phyloP scores from a whole-genome alignment of 2,888 invertebrate species.

The Ophion ventricosus region DNA sequence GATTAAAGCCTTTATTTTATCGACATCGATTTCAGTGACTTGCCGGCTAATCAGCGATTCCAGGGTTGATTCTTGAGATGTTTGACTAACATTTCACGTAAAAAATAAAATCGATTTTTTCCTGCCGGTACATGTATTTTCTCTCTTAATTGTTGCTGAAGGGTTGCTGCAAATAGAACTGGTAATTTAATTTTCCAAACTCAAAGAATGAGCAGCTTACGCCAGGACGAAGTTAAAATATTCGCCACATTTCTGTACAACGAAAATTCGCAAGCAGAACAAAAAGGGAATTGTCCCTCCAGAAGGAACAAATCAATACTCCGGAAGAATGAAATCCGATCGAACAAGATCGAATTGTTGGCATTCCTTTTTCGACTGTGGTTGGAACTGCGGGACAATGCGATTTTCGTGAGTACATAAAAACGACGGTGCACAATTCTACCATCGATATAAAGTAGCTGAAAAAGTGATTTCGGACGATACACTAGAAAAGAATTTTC shows the following conservation, averaged over 20 bases:
- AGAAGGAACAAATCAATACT: not conserved
- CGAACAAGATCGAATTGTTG: not conserved
- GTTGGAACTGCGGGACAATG: not conserved
- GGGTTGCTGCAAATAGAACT: too few relatives aligned
- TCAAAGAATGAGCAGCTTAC: too few relatives aligned
- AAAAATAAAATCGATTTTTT: too few relatives aligned
- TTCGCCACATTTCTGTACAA: not conserved
- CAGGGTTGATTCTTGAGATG: too few relatives aligned
- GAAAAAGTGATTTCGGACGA: slow-evolving; percentile 13
- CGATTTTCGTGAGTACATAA: not conserved
- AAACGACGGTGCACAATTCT: not conserved
- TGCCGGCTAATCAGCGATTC: too few relatives aligned
- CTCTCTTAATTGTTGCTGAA: too few relatives aligned
- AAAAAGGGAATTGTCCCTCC: not conserved
- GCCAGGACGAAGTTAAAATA: too few relatives aligned
- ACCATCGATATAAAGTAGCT: not conserved
- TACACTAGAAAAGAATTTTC: slow-evolving; percentile 25
- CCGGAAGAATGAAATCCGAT: not conserved
- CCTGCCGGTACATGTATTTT: too few relatives aligned
- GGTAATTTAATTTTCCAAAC: too few relatives aligned
- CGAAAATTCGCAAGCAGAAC: not conserved
- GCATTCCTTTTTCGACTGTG: not conserved
- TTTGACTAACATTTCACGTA: too few relatives aligned
- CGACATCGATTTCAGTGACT: too few relatives aligned
- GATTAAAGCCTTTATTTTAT: too few relatives aligned